Percentiles rank a stretch among this genome's conserved stretches.
Conservation (phyloP, 2,113 vertebrate species). For the Larimichthys crocea region DNA sequence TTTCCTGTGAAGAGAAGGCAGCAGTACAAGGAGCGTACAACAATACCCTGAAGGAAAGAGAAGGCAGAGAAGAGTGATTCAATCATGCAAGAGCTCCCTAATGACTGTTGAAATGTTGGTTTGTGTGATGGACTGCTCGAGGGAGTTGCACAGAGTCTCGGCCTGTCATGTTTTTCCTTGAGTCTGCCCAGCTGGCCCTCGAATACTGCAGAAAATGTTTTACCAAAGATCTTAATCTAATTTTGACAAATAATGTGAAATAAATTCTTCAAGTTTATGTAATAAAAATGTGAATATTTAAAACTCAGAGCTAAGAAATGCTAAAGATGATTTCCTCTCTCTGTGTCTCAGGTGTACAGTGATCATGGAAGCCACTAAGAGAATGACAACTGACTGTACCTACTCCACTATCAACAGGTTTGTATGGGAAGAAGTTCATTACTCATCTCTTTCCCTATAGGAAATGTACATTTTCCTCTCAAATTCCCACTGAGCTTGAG, state of each 20-base stretch:
- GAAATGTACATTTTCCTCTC: neutral
- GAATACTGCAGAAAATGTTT: neutral
- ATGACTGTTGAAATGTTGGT: constrained; percentile 48
- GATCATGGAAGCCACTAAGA: constrained; percentile 81
- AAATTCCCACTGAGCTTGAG: constrained; percentile 25
- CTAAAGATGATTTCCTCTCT: neutral
- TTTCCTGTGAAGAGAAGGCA: constrained; percentile 69
- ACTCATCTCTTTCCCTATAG: neutral
- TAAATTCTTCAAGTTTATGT: neutral
- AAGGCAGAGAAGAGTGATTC: constrained; percentile 12
- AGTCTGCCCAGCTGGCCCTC: constrained; percentile 51
- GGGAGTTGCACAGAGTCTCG: constrained; percentile 28
- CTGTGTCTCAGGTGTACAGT: constrained; percentile 75
- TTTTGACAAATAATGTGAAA: neutral
- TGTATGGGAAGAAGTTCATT: constrained; percentile 34
- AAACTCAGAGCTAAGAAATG: neutral
- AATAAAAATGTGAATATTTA: neutral
- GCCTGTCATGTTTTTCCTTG: constrained; percentile 33
- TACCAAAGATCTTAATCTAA: neutral
- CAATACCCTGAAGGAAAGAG: neutral
- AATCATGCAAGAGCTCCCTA: constrained; percentile 11
- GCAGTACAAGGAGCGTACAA: neutral
- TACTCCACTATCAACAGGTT: constrained; percentile 83
- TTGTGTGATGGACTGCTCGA: constrained; percentile 42
- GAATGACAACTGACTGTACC: constrained; percentile 83